Base-by-base conservation (phyloP, 2,888 invertebrate species). In the Drosophila birchii region DNA sequence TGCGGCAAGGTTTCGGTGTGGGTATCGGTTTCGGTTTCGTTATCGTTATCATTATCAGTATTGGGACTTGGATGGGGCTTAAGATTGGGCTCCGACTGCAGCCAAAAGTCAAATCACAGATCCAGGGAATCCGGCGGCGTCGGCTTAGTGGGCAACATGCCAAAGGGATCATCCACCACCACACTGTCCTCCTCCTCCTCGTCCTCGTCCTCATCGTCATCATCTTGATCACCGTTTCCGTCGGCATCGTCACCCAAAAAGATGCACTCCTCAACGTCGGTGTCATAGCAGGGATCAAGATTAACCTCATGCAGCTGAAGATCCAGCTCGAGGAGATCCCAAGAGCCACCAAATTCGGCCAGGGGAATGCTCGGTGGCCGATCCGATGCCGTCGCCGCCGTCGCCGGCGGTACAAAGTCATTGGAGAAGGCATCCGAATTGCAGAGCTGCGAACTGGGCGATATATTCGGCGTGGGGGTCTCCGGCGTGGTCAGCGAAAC, bases 391-490 rank as follows among this genome's bases (percentile, higher is more conserved):
- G 18, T 44, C 51, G 18, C 41, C 23, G 41, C 43, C 29, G 44
- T 44, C 29, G 39, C 45, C 34, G 44, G 23, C 20, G 86, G 86
- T 61, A 95, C 94, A 86, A 95, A 95, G 90, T 94, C 94, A 45
- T 94, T 95, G 44, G 95, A 95, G 81, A 95, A 95, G 11, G 94
- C 94, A 90, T 95, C 95, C 4, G 94, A 94, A 16, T 81, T 85
- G 80, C 76, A 94, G 92, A 29, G 73, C 78, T 89, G 88, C 38
- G 91, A 94, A 18, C 93, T 91, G 60, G 93, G 93, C 54, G 94
- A 94, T 18, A 95, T 93, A 89, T 95, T 95, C 18, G 95, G 95
- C 26, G 91, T 91, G 26, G 95, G 95, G 5, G 95, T 95, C 81
- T 95, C 95, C 11, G 95, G 95, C 6, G 95, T 95, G 81, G 92